Base-by-base conservation (phyloP, 2,113 vertebrate genomes). In the Oncorhynchus kisutch region DNA sequence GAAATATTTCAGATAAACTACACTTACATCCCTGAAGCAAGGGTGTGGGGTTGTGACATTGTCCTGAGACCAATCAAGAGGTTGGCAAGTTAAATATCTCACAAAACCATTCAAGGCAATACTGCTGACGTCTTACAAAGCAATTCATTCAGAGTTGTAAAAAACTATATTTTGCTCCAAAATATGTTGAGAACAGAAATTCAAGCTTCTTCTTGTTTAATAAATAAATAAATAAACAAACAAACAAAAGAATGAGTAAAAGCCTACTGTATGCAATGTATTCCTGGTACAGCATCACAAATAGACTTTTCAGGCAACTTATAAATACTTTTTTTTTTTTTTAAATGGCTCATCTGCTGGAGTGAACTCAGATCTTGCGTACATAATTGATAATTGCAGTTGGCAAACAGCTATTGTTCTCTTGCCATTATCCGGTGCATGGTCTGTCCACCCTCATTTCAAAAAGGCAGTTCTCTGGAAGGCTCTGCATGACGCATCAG, bases 381-480 rank as follows among this genome's bases (percentile, higher is more conserved):
- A 62, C n/a, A 62, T 62, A 60, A 9, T n/a, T 22, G 57, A 20
- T 60, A 22, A 60, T 22, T 22, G n/a, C n/a, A 62, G 59, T 24
- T 24, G 59, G n/a, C 5, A 62, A 62, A 62, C 59, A 31, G 24
- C 25, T 67, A 45, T 45, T 45, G 39, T 45, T 45, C 11, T 67
- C 11, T 27, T 24, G 13, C 65, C 22, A 67, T 14, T 67, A 13
- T 67, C 65, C 22, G 4, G 22, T 12, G 25, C 25, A 67, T 29
- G 60, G 79, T 71, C 74, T 75, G 76, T 78, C 83, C 79, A 70
- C 62, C 54, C 29, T 80, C 70, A 77, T 78, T 75, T 80, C 72
- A 70, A 22, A 85, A 85, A 83, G 81, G 84, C 84, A 81, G 78
- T 76, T 73, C 71, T 71, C 27, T 79, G 80, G 80, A 85, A 78